A percentile compares a stretch with the other conserved stretches of the same genome.
phyloP scores from a whole-genome alignment of 2,888 invertebrate species.

The Drosophila percnosoma region DNA sequence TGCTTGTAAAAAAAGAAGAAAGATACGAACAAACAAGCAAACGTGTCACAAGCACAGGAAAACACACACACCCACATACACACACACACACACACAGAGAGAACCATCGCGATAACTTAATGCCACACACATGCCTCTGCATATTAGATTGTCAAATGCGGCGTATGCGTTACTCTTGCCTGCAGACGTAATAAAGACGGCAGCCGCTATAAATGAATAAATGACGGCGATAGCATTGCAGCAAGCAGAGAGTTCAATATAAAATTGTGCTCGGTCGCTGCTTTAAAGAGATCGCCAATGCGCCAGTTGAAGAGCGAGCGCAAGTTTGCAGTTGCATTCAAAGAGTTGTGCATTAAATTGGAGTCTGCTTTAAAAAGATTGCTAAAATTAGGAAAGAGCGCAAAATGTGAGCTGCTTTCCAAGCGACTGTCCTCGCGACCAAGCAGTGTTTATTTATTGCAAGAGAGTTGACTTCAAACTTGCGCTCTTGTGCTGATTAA shows the following conservation, averaged over 20 bases:
- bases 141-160: constrained; percentile 44
- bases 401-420: neutral
- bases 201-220: constrained; percentile 38
- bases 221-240: neutral
- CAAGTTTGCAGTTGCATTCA: neutral
- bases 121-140: constrained; percentile 72
- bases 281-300: neutral
- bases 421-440: neutral
- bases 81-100: constrained; percentile 3
- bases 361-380: neutral
- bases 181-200: constrained; percentile 28
- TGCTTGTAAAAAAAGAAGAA: constrained; percentile 48
- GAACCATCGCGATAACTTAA: constrained; percentile 66
- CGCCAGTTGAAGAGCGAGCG: neutral
- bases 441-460: neutral
- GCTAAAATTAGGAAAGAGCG: neutral
- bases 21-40: constrained; percentile 47
- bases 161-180: constrained; percentile 41
- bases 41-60: constrained; percentile 33
- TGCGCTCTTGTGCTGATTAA: neutral
- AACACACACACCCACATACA: constrained; percentile 14
- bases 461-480: neutral
- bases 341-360: neutral
- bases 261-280: neutral
- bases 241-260: neutral